A percentile compares a stretch with the other conserved stretches of the same genome.
Conservation (phyloP, 2,113 vertebrate genomes). For the Thymallus thymallus region DNA sequence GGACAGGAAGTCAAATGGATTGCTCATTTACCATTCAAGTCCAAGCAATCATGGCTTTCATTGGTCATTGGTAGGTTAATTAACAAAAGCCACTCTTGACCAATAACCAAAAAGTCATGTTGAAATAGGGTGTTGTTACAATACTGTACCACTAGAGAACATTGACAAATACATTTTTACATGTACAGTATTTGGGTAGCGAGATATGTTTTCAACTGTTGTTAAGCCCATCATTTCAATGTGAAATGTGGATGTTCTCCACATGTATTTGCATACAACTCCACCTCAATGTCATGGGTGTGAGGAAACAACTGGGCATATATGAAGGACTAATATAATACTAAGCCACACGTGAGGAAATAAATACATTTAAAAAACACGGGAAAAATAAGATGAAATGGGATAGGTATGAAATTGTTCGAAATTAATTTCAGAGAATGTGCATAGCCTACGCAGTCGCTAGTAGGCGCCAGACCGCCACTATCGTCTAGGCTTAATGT, state of each 20-base stretch:
- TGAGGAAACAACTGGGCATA: neutral
- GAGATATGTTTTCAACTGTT: no score
- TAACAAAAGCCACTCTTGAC: neutral
- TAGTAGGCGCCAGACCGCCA: no score
- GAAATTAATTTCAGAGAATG: neutral
- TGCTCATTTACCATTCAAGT: conserved; percentile 67
- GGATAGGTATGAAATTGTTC: neutral
- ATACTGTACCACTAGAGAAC: conserved; percentile 52
- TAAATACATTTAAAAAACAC: neutral
- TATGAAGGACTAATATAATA: neutral
- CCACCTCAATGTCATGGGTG: no score
- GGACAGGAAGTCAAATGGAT: conserved; percentile 75
- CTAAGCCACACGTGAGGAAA: neutral
- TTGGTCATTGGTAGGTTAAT: neutral
- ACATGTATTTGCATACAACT: neutral
- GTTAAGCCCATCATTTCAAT: no score
- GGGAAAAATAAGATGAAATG: neutral
- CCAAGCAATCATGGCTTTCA: conserved; percentile 5
- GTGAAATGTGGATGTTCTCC: no score
- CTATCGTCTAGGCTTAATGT: neutral
- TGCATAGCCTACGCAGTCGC: no score
- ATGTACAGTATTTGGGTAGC: no score
- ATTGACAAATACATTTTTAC: neutral
- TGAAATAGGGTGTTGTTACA: conserved; percentile 39
- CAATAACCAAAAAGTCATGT: conserved; percentile 18